Evolutionary conservation across 2,113 vertebrate species (phyloP).

Genomic region (Philantomba maxwellii): DNA sequence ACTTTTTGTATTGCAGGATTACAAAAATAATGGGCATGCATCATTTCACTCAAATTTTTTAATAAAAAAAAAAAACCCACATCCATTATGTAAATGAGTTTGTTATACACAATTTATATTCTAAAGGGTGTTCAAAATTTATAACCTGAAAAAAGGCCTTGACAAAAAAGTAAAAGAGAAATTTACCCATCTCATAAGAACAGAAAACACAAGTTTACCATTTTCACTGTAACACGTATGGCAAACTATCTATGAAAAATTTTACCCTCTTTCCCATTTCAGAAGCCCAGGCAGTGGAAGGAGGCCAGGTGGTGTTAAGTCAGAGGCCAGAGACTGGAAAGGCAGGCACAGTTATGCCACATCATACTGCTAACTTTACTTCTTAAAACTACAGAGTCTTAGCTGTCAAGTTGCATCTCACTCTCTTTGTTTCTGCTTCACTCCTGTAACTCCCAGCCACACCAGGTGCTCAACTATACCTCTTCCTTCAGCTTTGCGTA

Average conservation of each 20-base stretch:
- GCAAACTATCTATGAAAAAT: background rate
- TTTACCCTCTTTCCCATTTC: background rate
- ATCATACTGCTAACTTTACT: background rate
- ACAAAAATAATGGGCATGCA: background rate
- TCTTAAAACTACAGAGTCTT: background rate
- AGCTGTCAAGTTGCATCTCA: background rate
- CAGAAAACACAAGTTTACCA: background rate
- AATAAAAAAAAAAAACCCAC: background rate
- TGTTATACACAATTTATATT: background rate
- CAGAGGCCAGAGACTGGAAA: background rate
- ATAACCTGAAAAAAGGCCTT: constrained; percentile 15
- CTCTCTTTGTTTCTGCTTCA: background rate
- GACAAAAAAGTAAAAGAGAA: background rate
- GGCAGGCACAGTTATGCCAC: background rate
- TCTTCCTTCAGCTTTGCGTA: background rate
- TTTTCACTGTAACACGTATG: background rate
- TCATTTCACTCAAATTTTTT: background rate
- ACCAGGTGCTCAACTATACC: background rate
- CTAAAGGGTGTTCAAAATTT: constrained; percentile 3
- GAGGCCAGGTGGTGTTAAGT: background rate
- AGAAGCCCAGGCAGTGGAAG: background rate
- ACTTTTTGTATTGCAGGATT: background rate
- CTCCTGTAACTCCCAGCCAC: background rate
- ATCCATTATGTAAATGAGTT: background rate
- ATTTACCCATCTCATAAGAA: constrained; percentile 13